These are phyloP conservation scores for Argynnis bischoffii DNA, from an alignment of 2,888 invertebrate genomes.

Conservation along the genomic window DNA sequence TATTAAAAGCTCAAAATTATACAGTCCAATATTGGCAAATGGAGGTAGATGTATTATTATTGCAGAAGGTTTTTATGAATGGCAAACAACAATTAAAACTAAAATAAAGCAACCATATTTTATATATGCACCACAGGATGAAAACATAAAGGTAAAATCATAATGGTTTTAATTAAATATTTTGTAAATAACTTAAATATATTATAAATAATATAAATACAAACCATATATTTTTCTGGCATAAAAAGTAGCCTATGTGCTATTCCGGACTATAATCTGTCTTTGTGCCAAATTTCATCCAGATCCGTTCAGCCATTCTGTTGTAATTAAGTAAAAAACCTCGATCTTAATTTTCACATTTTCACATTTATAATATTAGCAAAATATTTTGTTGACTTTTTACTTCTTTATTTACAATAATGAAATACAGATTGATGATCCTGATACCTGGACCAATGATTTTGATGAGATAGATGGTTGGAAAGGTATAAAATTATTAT, in stretches of 20 bases:
- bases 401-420: background rate
- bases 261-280: too few relatives aligned
- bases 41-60: slow-evolving; percentile 90
- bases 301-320: too few relatives aligned
- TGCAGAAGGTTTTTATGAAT: slow-evolving; percentile 92
- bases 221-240: too few relatives aligned
- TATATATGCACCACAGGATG: slow-evolving; percentile 85
- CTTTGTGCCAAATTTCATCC: too few relatives aligned
- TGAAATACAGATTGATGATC: slow-evolving; percentile 73
- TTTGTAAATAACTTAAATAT: background rate
- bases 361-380: background rate
- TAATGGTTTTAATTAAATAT: background rate
- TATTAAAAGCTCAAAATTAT: slow-evolving; percentile 86
- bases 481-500: slow-evolving; percentile 84
- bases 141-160: slow-evolving; percentile 60
- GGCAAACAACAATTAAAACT: slow-evolving; percentile 85
- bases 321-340: too few relatives aligned
- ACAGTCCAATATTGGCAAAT: slow-evolving; percentile 83
- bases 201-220: background rate
- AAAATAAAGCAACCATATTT: slow-evolving; percentile 88
- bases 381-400: background rate
- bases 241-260: too few relatives aligned
- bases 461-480: slow-evolving; percentile 81
- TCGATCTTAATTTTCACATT: background rate
- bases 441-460: slow-evolving; percentile 75